Base-by-base conservation (phyloP, 30 jellyfish, hydroid and myxozoan genomes). In the Calvadosia cruxmelitensis region DNA sequence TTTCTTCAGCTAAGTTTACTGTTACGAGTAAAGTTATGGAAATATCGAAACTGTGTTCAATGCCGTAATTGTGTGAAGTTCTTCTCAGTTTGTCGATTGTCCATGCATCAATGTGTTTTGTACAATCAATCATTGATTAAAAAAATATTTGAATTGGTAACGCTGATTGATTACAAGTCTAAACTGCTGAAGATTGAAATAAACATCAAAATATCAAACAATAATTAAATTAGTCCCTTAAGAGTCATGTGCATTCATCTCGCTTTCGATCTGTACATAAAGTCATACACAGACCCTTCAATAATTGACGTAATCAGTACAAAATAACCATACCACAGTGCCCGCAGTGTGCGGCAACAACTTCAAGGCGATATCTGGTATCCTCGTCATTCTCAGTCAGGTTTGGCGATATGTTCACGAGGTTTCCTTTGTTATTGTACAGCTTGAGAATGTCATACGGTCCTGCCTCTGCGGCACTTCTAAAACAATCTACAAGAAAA, bases 391-490 rank as follows among this genome's bases (percentile, higher is more conserved):
- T 88, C 53, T 84, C 93, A 32, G 70, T 84, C 52, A 88, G 71
- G 20, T 86, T 83, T 63, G 95, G 52, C 1, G 97, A 88, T 26
- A 88, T 81, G 35, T 88, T 88, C 26, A 88, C 90, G 1, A 88
- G 84, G 71, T 81, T 88, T 27, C 97, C 97, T 64, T 88, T 88
- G 74, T 76, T 76, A 65, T 88, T 88, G 79, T 88, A 88, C 29
- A 88, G 93, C 75, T 88, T 88, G 48, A 88, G 72, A 31, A 88
- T 88, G 74, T 88, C 97, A 76, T 88, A 88, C 15, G 97, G 97
- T 5, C 97, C 97, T 12, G 97, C 97, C 65, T 88, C 97, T 16
- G 97, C 97, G 20, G 97, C 97, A 81, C 94, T 74, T 64, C 97
- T 89, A 63, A 88, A 88, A 33, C 97, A 88, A 27, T 88, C 97